Base-by-base conservation (phyloP, 2,113 vertebrate species). In the Cisticola juncidis region DNA sequence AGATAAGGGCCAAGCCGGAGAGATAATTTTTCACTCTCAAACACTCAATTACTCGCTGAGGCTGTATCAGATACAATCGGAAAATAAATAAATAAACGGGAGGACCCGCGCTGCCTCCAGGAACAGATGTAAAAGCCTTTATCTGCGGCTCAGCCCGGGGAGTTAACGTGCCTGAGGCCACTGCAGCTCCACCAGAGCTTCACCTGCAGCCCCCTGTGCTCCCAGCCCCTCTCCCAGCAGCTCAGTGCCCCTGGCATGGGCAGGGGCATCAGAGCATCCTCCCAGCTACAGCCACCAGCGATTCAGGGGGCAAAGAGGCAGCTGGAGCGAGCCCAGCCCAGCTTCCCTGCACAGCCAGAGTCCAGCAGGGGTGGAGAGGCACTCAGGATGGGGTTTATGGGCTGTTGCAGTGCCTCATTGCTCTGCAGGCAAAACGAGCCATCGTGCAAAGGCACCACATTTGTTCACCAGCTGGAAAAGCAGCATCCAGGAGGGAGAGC, bases 1-100 rank as follows among this genome's bases (percentile, higher is more conserved):
- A 98, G 98, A 98, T 98, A 98, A 98, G 98, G 97, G 96, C 97
- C 97, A 96, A 97, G 98, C 98, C 94, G 57, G 97, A 96, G 97
- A 98, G 98, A 98, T 98, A 98, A 98, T 98, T 98, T 97, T 98
- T 98, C 97, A 97, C 96, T 98, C 97, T 98, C 98, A 98, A 98
- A 98, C 97, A 98, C 98, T 98, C 98, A 98, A 98, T 98, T 98
- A 98, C 97, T 97, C 88, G 94, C 95, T 56, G 96, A 97, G 93
- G 96, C 97, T 97, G 97, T 94, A 98, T 98, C 97, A 97, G 97
- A 98, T 98, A 97, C 96, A 96, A 96, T 92, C 92, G 61, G 82
- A 88, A 96, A 91, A 94, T 61, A 94, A 94, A 94, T 83, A 97
- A 96, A 97, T 50, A 96, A 88, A 47, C 21, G 38, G 80, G 10